Evolutionary conservation across 1,140 invertebrate species (phyloP).

Genomic region (Artemia franciscana): DNA sequence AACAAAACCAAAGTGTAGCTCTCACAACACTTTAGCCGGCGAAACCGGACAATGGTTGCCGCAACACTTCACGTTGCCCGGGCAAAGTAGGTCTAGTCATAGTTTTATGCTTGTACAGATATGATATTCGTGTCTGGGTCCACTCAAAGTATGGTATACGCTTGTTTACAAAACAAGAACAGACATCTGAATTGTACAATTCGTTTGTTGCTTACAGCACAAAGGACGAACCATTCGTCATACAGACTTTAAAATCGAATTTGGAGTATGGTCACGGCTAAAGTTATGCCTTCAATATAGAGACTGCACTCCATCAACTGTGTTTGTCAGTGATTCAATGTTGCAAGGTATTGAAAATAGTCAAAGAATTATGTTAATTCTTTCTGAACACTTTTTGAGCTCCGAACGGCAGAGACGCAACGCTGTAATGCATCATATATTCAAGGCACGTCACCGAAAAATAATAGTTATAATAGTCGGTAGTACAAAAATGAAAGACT

Average conservation of each 20-base stretch:
- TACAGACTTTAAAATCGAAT: conserved; percentile 56
- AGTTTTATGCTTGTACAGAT: conserved; percentile 50
- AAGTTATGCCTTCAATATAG: conserved; percentile 72
- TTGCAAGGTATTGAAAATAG: conserved; percentile 71
- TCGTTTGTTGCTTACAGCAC: conserved; percentile 81
- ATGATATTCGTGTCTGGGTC: conserved; percentile 68
- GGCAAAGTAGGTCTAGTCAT: conserved; percentile 39
- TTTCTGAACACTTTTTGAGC: conserved; percentile 79
- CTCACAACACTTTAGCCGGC: too few relatives aligned
- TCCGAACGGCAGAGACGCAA: conserved; percentile 85
- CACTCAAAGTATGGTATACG: conserved; percentile 65
- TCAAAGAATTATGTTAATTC: conserved; percentile 62
- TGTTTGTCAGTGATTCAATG: conserved; percentile 67
- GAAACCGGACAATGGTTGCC: too few relatives aligned
- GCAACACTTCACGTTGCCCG: too few relatives aligned
- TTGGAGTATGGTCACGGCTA: conserved; percentile 57
- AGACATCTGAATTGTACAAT: conserved; percentile 41
- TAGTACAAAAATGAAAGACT: conserved; percentile 57
- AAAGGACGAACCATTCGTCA: conserved; percentile 72
- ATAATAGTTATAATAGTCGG: conserved; percentile 66
- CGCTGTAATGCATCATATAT: conserved; percentile 66
- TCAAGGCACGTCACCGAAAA: conserved; percentile 49
- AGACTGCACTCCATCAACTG: conserved; percentile 40
- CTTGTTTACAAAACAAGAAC: conserved; percentile 21
- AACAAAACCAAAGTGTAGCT: too few relatives aligned